These are phyloP conservation scores for Drosophila truncata DNA, from an alignment of 1,140 invertebrate species.

Conservation along the genomic window DNA sequence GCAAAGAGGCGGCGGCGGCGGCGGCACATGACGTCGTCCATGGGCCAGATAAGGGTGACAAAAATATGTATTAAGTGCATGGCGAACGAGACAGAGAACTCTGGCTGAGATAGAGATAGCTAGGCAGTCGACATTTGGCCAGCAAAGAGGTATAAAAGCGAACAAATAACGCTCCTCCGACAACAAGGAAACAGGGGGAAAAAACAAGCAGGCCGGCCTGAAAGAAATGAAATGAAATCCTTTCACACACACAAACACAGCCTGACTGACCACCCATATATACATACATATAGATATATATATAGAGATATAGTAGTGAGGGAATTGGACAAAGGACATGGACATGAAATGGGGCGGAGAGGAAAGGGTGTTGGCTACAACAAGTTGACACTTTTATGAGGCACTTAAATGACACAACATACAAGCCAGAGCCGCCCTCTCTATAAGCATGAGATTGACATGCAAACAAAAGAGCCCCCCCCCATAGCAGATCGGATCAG, in stretches of 20 bases:
- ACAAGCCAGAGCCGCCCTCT: constrained; percentile 52
- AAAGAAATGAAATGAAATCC: constrained; percentile 79
- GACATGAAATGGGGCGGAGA: constrained; percentile 12
- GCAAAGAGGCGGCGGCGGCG: constrained; percentile 31
- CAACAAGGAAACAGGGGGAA: constrained; percentile 22
- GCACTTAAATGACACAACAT: constrained; percentile 80
- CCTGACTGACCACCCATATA: constrained; percentile 26
- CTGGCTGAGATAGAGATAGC: constrained; percentile 23
- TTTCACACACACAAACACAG: constrained; percentile 48
- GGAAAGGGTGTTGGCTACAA: constrained; percentile 35
- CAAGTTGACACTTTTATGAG: constrained; percentile 83
- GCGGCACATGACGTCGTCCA: constrained; percentile 69
- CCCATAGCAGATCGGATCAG: constrained; percentile 14
- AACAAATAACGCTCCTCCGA: constrained; percentile 57
- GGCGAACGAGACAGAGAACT: constrained; percentile 23
- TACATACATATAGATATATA: constrained; percentile 12
- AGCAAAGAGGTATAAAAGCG: constrained; percentile 72
- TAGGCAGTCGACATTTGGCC: constrained; percentile 48
- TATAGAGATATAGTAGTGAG: constrained; percentile 6
- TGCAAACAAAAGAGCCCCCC: constrained; percentile 60
- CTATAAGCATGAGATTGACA: constrained; percentile 67
- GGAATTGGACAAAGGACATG: constrained; percentile 40
- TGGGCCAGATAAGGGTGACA: constrained; percentile 80
- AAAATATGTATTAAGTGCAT: constrained; percentile 82
- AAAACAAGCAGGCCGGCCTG: constrained; percentile 41